A percentile compares a stretch with the other conserved stretches of the same genome.
Conservation (phyloP, 2,888 invertebrate genomes). For the Sphecodes monilicornis region DNA sequence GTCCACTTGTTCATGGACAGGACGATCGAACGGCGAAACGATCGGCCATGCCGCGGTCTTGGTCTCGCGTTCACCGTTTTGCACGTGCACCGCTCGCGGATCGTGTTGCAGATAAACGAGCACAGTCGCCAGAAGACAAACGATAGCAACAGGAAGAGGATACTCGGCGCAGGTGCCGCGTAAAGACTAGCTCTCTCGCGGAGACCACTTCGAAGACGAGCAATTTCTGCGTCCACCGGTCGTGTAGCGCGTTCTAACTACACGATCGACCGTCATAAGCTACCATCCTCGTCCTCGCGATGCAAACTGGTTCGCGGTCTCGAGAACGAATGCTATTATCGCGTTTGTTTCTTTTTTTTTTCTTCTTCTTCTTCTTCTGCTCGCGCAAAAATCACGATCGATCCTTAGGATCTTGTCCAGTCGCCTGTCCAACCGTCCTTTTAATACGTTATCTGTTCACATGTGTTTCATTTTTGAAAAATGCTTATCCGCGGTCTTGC, state of each 20-base stretch:
- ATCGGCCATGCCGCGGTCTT: not conserved
- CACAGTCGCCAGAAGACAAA: constrained; percentile 53
- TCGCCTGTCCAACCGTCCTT: not conserved
- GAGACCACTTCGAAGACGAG: not conserved
- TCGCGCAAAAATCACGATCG: not conserved
- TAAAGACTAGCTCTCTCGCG: not conserved
- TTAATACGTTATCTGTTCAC: not conserved
- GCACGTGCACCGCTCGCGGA: constrained; percentile 49
- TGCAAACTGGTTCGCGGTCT: not conserved
- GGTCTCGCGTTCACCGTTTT: constrained; percentile 14
- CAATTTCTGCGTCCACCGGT: constrained; percentile 2
- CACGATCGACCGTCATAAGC: not conserved
- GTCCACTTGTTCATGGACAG: constrained; percentile 15
- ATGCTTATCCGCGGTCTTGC: not conserved
- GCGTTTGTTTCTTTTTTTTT: not conserved
- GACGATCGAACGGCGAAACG: constrained; percentile 10
- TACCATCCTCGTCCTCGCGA: not conserved
- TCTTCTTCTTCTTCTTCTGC: too few relatives aligned
- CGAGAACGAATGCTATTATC: not conserved
- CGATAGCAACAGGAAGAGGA: constrained; percentile 45
- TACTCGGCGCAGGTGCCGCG: constrained; percentile 31
- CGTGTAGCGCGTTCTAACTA: not conserved
- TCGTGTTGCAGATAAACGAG: constrained; percentile 67
- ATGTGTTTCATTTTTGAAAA: not conserved
- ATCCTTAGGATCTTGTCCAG: not conserved